phyloP scores from a whole-genome alignment of 2,888 invertebrate genomes.

The Epirrhoe alternata region DNA sequence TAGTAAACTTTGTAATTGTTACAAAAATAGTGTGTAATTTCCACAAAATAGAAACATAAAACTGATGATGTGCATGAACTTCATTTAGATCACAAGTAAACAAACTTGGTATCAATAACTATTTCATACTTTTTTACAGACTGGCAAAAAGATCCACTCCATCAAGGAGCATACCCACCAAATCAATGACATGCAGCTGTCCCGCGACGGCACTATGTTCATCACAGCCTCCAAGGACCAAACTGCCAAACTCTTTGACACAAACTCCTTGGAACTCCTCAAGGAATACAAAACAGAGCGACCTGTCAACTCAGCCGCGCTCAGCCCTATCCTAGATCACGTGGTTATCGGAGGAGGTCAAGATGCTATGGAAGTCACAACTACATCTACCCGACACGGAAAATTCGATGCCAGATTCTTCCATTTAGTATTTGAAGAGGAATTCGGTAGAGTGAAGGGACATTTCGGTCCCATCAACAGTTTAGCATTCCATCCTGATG shows the following conservation, averaged over 20 bases:
- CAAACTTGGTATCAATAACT: background rate
- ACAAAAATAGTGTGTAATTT: no score
- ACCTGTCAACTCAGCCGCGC: conserved; percentile 98
- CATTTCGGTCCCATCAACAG: conserved; percentile 99
- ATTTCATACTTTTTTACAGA: conserved; percentile 76
- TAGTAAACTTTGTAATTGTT: no score
- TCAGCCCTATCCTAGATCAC: conserved; percentile 98
- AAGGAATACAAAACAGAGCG: conserved; percentile 99
- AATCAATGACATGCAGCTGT: conserved; percentile 98
- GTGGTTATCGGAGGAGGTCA: conserved; percentile 99
- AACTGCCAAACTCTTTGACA: conserved; percentile 97
- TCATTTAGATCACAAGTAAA: no score
- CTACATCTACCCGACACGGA: conserved; percentile 96
- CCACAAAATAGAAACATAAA: background rate
- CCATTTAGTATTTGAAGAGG: conserved; percentile 98
- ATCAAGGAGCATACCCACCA: conserved; percentile 93
- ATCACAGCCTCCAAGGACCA: conserved; percentile 98
- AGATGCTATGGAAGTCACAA: conserved; percentile 99
- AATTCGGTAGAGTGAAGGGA: conserved; percentile 98
- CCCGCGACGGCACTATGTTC: conserved; percentile 97
- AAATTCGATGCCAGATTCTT: conserved; percentile 98
- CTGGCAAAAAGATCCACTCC: conserved; percentile 91
- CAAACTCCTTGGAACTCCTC: conserved; percentile 92
- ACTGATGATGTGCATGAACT: no score
- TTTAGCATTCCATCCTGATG: conserved; percentile 98